These are phyloP conservation scores for Phaethornis superciliosus DNA, from an alignment of 2,113 vertebrate species.

Conservation along the genomic window DNA sequence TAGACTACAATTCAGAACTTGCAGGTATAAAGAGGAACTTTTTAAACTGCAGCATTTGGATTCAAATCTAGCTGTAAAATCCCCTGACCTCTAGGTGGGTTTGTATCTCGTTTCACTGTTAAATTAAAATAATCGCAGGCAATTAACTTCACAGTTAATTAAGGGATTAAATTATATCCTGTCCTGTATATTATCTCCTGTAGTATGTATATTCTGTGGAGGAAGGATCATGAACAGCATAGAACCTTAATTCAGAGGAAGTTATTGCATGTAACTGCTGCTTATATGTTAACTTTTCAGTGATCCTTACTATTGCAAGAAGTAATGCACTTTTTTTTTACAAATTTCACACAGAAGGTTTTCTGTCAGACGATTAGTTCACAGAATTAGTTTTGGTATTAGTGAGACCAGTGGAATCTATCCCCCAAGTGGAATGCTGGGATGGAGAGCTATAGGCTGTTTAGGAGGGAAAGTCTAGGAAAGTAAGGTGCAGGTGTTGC, in stretches of 20 bases:
- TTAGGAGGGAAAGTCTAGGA: background rate
- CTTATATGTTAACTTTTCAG: background rate
- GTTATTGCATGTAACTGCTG: background rate
- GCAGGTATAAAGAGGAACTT: background rate
- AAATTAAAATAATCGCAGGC: background rate
- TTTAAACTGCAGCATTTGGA: background rate
- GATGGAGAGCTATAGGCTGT: background rate
- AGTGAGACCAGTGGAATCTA: background rate
- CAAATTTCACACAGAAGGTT: background rate
- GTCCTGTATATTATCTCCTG: background rate
- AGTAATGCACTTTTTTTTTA: background rate
- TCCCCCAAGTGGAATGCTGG: background rate
- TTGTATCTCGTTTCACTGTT: background rate
- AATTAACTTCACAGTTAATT: background rate
- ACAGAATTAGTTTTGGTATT: background rate
- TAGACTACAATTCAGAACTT: accelerated
- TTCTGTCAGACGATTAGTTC: background rate
- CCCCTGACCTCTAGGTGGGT: accelerated
- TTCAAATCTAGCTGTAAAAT: background rate
- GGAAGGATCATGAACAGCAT: background rate
- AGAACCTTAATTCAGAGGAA: background rate
- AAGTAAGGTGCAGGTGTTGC: accelerated
- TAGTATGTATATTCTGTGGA: background rate
- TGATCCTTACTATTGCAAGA: background rate
- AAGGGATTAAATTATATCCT: background rate